A percentile compares a stretch with the other conserved stretches of the same genome.
Conservation (phyloP, 2,888 invertebrate genomes). For the Dione vanillae region DNA sequence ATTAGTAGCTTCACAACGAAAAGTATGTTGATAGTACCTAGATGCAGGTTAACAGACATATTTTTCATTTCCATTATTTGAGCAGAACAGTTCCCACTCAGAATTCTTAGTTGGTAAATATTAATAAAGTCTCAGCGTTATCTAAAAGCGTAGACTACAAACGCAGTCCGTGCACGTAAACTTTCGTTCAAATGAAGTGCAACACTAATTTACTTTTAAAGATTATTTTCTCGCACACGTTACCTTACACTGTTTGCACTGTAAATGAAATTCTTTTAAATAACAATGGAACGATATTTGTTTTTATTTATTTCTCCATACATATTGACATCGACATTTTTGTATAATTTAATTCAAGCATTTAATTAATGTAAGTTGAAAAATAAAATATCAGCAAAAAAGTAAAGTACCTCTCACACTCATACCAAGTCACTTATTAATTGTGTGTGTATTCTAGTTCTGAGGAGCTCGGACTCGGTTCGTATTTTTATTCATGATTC, state of each 20-base stretch:
- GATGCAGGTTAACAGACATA: constrained; percentile 38
- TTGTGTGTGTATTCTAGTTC: no score
- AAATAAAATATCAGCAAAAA: no score
- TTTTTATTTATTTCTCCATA: no score
- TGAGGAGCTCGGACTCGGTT: no score
- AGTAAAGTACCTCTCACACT: no score
- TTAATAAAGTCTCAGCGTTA: constrained; percentile 49
- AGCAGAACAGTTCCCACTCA: constrained; percentile 42
- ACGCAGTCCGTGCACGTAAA: constrained; percentile 62
- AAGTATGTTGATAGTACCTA: not conserved
- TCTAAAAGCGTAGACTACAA: constrained; percentile 47
- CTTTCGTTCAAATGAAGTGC: constrained; percentile 69
- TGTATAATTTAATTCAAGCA: no score
- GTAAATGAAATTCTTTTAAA: constrained; percentile 65
- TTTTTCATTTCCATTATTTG: constrained; percentile 44
- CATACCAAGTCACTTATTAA: no score
- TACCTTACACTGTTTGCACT: constrained; percentile 61
- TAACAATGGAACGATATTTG: constrained; percentile 55
- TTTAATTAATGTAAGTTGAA: no score
- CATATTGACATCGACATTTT: no score
- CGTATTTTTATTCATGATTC: no score
- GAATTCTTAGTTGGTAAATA: constrained; percentile 48
- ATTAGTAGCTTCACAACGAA: not conserved
- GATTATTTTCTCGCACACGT: constrained; percentile 76
- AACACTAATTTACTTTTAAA: constrained; percentile 71